Evolutionary conservation across 1,140 invertebrate genomes (phyloP).

Genomic region (Cyclargus thomasi): DNA sequence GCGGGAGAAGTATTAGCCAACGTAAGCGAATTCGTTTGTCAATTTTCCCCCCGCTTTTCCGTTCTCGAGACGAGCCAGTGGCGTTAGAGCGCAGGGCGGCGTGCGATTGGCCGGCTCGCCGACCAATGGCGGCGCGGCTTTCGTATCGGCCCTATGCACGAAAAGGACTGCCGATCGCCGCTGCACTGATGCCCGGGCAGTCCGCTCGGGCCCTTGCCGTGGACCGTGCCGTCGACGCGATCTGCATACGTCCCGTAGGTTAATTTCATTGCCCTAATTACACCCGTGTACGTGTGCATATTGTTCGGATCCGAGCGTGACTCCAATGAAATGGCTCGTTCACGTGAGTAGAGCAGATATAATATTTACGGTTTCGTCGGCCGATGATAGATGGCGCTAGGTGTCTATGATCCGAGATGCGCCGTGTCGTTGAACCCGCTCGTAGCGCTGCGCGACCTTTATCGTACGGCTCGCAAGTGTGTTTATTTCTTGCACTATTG

Average conservation of each 20-base stretch:
- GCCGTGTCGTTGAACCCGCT: constrained; percentile 24
- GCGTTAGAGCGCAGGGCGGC: constrained; percentile 35
- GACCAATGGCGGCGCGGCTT: constrained; percentile 45
- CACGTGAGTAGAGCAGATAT: constrained; percentile 54
- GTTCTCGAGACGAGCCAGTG: constrained; percentile 43
- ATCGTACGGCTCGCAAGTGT: constrained; percentile 27
- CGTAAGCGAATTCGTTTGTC: constrained; percentile 51
- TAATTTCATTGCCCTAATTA: constrained; percentile 48
- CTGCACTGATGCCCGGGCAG: constrained; percentile 44
- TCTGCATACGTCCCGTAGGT: constrained; percentile 36
- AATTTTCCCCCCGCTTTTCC: constrained; percentile 59
- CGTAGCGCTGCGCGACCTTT: constrained; percentile 31
- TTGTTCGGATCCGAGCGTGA: constrained; percentile 35
- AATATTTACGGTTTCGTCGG: constrained; percentile 33
- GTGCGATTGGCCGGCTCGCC: constrained; percentile 42
- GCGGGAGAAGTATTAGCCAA: constrained; percentile 44
- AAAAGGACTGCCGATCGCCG: constrained; percentile 42
- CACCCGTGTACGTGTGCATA: constrained; percentile 43
- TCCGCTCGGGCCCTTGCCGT: constrained; percentile 61
- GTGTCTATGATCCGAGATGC: constrained; percentile 51
- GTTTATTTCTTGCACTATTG: constrained; percentile 30
- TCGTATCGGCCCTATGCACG: constrained; percentile 48
- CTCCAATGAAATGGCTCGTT: constrained; percentile 31
- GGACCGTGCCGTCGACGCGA: constrained; percentile 44
- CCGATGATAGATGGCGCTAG: constrained; percentile 57